These are phyloP conservation scores for Ophioderma brevispina DNA, from an alignment of 35 echinoderm and acorn worm species.

Conservation along the genomic window DNA sequence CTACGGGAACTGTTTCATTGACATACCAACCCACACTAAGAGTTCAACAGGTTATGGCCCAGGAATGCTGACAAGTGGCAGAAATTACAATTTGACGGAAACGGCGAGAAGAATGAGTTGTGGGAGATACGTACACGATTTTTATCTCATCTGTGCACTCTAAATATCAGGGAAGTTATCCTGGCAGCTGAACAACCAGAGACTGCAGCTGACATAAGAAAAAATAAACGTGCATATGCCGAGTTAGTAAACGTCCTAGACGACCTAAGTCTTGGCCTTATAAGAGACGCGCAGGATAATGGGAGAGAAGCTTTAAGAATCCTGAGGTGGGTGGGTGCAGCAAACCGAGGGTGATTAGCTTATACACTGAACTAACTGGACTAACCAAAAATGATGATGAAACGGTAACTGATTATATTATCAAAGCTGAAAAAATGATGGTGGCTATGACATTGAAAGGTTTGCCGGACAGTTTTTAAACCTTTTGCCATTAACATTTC, in stretches of 20 bases:
- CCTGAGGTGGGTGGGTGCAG: not conserved
- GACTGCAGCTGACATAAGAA: not conserved
- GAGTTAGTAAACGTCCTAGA: constrained; percentile 44
- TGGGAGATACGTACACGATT: not conserved
- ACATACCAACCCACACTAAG: too few species aligned
- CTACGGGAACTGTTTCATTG: too few species aligned
- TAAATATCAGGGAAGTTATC: not conserved
- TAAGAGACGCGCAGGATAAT: constrained; percentile 16
- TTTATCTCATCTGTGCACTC: not conserved
- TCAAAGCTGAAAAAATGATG: not conserved
- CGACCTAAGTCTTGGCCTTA: constrained; percentile 29
- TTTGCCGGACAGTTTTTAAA: constrained; percentile 27
- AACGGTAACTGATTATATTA: constrained; percentile 24
- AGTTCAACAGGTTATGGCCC: constrained; percentile 48
- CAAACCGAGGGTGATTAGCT: not conserved
- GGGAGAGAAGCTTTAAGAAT: constrained; percentile 12
- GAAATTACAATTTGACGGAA: constrained; percentile 22
- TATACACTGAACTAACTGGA: constrained; percentile 35
- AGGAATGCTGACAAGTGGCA: not conserved
- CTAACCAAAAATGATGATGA: constrained; percentile 7
- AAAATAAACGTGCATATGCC: constrained; percentile 44
- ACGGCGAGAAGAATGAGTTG: not conserved
- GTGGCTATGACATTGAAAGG: constrained; percentile 49
- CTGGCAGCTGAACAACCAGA: not conserved
- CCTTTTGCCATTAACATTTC: constrained; percentile 33